Conservation (phyloP, 2,888 invertebrate species). For the Xanthia icteritia region DNA sequence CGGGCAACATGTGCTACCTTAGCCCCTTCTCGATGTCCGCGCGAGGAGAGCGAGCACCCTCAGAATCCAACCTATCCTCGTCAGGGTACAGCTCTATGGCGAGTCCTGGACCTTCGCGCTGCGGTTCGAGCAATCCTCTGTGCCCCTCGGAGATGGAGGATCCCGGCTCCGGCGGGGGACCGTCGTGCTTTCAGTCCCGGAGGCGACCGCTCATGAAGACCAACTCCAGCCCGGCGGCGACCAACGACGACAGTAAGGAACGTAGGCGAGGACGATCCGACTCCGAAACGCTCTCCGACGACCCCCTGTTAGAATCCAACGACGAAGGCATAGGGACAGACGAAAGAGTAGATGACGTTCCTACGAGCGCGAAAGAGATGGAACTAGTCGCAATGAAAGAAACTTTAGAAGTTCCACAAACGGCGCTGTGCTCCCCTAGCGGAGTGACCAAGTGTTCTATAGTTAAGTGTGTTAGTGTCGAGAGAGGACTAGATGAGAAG, state of each 20-base stretch:
- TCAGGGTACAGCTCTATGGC: slow-evolving; percentile 97
- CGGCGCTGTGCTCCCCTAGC: slow-evolving; percentile 85
- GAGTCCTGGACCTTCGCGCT: slow-evolving; percentile 95
- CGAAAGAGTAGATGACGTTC: slow-evolving; percentile 93
- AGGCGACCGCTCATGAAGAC: slow-evolving; percentile 92
- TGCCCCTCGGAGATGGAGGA: slow-evolving; percentile 94
- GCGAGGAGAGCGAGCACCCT: slow-evolving; percentile 93
- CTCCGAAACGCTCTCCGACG: slow-evolving; percentile 94
- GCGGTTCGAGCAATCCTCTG: slow-evolving; percentile 95
- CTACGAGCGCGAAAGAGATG: slow-evolving; percentile 92
- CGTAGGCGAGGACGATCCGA: slow-evolving; percentile 92
- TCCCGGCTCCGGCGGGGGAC: slow-evolving; percentile 91
- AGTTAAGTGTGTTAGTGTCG: slow-evolving; percentile 90
- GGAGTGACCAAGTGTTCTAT: slow-evolving; percentile 89
- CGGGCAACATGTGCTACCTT: slow-evolving; percentile 92
- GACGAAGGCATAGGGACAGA: slow-evolving; percentile 95
- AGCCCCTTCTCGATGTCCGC: slow-evolving; percentile 94
- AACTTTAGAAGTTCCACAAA: slow-evolving; percentile 86
- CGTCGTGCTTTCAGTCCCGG: slow-evolving; percentile 88
- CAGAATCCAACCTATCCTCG: slow-evolving; percentile 95
- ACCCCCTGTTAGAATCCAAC: slow-evolving; percentile 93
- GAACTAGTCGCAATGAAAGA: slow-evolving; percentile 86
- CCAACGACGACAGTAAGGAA: slow-evolving; percentile 86
- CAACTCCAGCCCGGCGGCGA: slow-evolving; percentile 87
- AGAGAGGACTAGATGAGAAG: slow-evolving; percentile 88